Evolutionary conservation across 2,113 vertebrate species (phyloP).

Genomic region (Chaetura pelagica): DNA sequence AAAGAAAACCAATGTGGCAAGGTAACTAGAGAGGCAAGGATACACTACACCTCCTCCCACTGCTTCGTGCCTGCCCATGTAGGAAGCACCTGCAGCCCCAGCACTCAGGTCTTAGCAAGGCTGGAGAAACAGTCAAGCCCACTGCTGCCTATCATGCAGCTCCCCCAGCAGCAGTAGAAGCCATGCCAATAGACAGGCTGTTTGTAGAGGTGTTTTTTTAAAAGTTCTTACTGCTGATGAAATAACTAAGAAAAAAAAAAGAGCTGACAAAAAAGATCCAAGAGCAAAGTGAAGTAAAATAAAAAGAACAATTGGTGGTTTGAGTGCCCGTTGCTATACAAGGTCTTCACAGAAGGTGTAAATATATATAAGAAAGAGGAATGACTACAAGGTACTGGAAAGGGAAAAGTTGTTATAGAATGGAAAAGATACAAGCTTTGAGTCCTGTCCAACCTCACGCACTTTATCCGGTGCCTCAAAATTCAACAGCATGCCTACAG

Average conservation of each 20-base stretch:
- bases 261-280: not conserved
- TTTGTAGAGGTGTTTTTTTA: not conserved
- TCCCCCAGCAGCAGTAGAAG: not conserved
- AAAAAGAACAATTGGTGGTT: not conserved
- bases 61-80: not conserved
- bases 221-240: not conserved
- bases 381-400: not conserved
- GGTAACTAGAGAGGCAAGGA: not conserved
- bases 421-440: not conserved
- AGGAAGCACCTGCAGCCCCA: not conserved
- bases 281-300: slow-evolving; percentile 4
- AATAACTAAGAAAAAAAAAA: not conserved
- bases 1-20: slow-evolving; percentile 21
- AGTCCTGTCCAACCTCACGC: not conserved
- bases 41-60: not conserved
- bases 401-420: not conserved
- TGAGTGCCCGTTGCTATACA: not conserved
- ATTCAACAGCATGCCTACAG: not conserved
- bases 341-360: not conserved
- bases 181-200: not conserved
- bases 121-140: not conserved
- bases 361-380: not conserved
- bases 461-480: slow-evolving; percentile 9
- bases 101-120: not conserved
- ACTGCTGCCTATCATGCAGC: not conserved